Evolutionary conservation across 2,113 vertebrate genomes (phyloP).

Genomic region (Paracanthobrama guichenoti): DNA sequence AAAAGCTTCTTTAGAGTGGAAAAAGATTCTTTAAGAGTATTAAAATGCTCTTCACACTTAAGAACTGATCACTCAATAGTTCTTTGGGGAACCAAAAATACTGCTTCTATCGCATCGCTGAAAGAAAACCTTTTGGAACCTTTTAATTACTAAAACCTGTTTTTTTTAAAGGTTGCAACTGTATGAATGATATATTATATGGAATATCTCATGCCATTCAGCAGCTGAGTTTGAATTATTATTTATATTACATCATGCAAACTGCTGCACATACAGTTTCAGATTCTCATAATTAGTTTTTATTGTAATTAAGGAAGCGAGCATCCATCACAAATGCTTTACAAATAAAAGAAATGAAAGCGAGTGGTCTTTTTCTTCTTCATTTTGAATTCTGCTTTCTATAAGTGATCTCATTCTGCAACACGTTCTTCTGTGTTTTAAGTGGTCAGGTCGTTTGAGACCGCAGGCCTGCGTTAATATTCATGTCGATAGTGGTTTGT

Average conservation of each 20-base stretch:
- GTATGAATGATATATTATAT: too few relatives aligned
- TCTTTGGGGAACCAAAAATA: too few relatives aligned
- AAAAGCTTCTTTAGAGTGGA: too few relatives aligned
- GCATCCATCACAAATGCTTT: not conserved
- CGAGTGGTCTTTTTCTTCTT: not conserved
- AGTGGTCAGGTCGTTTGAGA: not conserved
- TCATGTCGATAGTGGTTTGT: not conserved
- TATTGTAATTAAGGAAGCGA: not conserved
- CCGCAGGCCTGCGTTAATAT: not conserved
- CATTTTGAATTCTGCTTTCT: not conserved
- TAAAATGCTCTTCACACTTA: too few relatives aligned
- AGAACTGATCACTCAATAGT: too few relatives aligned
- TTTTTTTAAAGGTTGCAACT: too few relatives aligned
- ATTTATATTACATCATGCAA: not conserved
- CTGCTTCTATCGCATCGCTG: too few relatives aligned
- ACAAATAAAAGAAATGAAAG: constrained; percentile 20
- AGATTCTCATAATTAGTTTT: not conserved
- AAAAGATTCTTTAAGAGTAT: too few relatives aligned
- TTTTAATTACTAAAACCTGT: too few relatives aligned
- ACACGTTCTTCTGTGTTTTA: not conserved
- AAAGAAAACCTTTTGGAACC: too few relatives aligned
- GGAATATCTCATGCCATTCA: not conserved
- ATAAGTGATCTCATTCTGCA: not conserved
- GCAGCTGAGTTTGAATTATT: not conserved
- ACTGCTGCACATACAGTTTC: not conserved